A percentile compares a stretch with the other conserved stretches of the same genome.
Evolutionary conservation across 2,797 vertebrate genomes (phyloP).

Genomic region (Peromyscus aztecus): DNA sequence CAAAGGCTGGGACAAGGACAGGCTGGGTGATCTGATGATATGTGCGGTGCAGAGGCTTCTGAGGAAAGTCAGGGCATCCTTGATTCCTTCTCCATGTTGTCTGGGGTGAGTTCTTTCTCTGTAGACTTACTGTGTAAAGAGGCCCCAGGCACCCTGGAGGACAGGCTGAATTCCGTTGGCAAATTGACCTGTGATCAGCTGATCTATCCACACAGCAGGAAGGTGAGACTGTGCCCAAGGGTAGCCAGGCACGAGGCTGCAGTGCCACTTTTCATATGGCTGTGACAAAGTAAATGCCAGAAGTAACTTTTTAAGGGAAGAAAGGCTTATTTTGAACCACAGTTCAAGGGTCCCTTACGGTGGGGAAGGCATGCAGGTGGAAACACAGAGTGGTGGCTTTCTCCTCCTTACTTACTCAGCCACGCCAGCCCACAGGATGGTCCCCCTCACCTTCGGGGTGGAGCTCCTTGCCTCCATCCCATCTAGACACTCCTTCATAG

Average conservation of each 20-base stretch:
- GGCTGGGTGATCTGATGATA: neutral
- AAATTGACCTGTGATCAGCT: neutral
- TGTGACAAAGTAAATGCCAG: neutral
- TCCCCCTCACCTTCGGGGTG: neutral
- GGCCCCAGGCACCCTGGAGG: neutral
- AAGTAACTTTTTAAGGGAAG: neutral
- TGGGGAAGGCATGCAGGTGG: neutral
- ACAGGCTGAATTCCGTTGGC: neutral
- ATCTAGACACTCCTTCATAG: neutral
- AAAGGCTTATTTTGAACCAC: neutral
- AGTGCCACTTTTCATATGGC: neutral
- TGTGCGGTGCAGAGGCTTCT: neutral
- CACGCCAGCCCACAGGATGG: neutral
- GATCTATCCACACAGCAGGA: neutral
- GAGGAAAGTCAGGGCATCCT: neutral
- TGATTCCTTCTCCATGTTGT: fast-evolving
- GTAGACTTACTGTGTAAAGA: neutral
- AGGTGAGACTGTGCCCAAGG: too few species aligned
- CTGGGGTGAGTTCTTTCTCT: too few species aligned
- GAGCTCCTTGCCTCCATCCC: neutral
- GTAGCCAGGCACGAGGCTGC: neutral
- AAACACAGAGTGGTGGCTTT: fast-evolving
- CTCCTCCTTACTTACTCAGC: neutral
- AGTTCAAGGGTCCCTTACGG: neutral
- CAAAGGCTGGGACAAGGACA: neutral